These are phyloP conservation scores for Chrysemys picta DNA, from an alignment of 2,113 vertebrate genomes.

Conservation along the genomic window DNA sequence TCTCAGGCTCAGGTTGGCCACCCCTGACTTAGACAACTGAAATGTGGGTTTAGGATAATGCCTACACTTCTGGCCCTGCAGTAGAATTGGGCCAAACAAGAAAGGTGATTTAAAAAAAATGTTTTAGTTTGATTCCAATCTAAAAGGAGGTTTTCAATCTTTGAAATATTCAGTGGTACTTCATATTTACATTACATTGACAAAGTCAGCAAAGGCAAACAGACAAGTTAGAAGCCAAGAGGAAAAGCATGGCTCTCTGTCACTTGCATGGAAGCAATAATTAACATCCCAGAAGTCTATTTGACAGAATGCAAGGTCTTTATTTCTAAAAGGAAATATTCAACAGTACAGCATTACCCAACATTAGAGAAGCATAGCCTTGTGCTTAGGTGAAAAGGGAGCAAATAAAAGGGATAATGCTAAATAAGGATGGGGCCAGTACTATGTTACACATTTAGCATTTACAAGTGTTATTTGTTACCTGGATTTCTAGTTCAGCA, in stretches of 20 bases:
- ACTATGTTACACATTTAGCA: not conserved
- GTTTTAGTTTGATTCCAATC: no score
- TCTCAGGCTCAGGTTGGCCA: no score
- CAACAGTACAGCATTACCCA: not conserved
- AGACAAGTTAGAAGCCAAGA: not conserved
- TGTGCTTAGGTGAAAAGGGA: not conserved
- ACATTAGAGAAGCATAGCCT: not conserved
- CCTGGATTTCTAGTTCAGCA: constrained; percentile 98
- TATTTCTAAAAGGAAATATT: not conserved
- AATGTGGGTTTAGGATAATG: not conserved
- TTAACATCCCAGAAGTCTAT: not conserved
- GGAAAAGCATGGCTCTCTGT: not conserved
- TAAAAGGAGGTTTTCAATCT: not conserved
- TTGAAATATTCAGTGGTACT: not conserved
- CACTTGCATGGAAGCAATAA: not conserved
- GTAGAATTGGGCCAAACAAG: not conserved
- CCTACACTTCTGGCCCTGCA: not conserved
- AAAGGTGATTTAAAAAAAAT: not conserved
- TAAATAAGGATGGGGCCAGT: not conserved
- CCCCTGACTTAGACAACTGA: not conserved
- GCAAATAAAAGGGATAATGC: not conserved
- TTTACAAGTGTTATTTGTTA: constrained; percentile 58
- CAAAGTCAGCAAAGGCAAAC: not conserved
- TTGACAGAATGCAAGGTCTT: not conserved
- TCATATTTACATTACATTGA: not conserved